A percentile compares a stretch with the other conserved stretches of the same genome.
phyloP scores from a whole-genome alignment of 2,797 vertebrate species.

The Eulemur rubriventer region DNA sequence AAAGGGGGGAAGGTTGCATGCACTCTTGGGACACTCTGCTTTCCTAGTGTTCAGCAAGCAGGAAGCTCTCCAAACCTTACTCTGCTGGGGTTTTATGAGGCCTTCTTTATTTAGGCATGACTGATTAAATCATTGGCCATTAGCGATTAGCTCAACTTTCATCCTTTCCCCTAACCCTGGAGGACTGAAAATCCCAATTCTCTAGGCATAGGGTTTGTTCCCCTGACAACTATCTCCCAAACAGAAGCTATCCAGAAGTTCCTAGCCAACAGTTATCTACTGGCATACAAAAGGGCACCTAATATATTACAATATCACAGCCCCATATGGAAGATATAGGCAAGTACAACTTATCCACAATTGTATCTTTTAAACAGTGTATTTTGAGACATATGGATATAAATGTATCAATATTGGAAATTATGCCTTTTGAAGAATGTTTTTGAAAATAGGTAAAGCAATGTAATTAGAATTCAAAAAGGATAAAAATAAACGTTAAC shows the following conservation, averaged over 20 bases:
- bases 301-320: neutral
- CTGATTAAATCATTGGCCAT: neutral
- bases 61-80: neutral
- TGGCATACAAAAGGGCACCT: neutral
- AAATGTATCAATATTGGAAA: neutral
- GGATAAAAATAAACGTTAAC: neutral
- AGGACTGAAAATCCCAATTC: neutral
- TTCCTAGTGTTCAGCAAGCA: neutral
- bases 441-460: conserved; percentile 27
- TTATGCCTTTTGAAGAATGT: neutral
- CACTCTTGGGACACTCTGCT: neutral
- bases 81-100: neutral
- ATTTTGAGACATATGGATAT: neutral
- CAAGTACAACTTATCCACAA: neutral
- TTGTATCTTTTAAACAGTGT: neutral
- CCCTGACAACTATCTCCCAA: neutral
- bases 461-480: conserved; percentile 17
- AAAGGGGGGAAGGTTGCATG: neutral
- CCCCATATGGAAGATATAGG: neutral
- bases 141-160: neutral
- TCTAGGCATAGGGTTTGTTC: neutral
- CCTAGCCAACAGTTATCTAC: neutral
- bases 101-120: neutral
- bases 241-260: neutral
- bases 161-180: neutral